Conservation (phyloP, 2,888 invertebrate species). For the Apomyelois bistriatella region DNA sequence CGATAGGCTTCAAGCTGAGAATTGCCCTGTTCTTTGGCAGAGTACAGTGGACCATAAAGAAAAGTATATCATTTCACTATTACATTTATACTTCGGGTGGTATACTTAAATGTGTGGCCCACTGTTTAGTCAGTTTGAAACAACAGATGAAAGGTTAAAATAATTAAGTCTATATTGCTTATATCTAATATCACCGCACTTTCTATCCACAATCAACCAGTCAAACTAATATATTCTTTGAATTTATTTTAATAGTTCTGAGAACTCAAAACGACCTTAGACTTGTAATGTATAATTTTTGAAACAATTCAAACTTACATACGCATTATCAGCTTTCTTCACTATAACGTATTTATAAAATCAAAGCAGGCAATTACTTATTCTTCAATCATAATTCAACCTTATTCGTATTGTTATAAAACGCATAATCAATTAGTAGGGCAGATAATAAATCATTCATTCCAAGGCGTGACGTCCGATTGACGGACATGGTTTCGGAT, state of each 20-base stretch:
- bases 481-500: slow-evolving; percentile 50
- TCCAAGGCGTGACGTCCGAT: slow-evolving; percentile 49
- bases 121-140: too few relatives aligned
- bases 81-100: too few relatives aligned
- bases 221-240: not conserved
- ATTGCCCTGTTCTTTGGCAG: not conserved
- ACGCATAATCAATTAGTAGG: slow-evolving; percentile 39
- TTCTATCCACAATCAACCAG: slow-evolving; percentile 6
- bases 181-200: slow-evolving; percentile 4
- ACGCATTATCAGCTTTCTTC: not conserved
- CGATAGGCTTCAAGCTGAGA: not conserved
- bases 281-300: not conserved
- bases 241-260: not conserved
- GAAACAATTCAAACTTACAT: not conserved
- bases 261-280: not conserved
- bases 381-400: slow-evolving; percentile 29
- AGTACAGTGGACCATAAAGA: too few relatives aligned
- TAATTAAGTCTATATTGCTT: not conserved
- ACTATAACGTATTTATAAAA: slow-evolving; percentile 40
- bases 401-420: slow-evolving; percentile 33
- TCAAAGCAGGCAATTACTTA: slow-evolving; percentile 32
- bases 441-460: slow-evolving; percentile 58
- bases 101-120: too few relatives aligned
- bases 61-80: not conserved
- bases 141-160: slow-evolving; percentile 11